These are phyloP conservation scores for Cotesia congregata DNA, from an alignment of 2,888 invertebrate species.

Conservation along the genomic window DNA sequence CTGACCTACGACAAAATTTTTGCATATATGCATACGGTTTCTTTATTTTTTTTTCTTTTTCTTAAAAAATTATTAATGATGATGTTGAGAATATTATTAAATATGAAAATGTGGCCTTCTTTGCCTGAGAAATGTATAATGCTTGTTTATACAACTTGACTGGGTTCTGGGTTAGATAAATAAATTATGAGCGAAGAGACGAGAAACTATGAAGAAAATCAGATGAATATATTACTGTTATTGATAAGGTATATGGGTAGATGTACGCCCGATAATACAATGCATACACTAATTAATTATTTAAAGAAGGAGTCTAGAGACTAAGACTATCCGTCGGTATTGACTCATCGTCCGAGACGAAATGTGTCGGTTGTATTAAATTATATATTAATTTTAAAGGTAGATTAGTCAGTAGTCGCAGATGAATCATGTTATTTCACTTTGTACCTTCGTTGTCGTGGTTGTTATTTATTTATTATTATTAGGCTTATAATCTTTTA, in stretches of 20 bases:
- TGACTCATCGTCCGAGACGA: background rate
- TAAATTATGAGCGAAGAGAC: background rate
- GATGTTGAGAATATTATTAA: too few relatives aligned
- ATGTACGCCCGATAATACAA: background rate
- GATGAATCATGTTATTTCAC: slow-evolving; percentile 62
- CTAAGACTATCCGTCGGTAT: background rate
- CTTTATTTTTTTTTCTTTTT: background rate
- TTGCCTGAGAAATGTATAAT: background rate
- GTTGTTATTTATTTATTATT: background rate
- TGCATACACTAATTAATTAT: background rate
- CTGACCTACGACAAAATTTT: slow-evolving; percentile 37
- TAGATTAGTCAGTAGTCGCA: slow-evolving; percentile 56
- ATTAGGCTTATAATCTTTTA: background rate
- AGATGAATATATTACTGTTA: background rate
- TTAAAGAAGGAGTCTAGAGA: background rate
- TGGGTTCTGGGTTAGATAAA: background rate
- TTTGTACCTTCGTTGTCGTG: slow-evolving; percentile 41
- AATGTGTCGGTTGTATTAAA: background rate
- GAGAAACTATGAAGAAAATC: too few relatives aligned
- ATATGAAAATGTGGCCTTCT: background rate
- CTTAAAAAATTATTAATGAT: background rate
- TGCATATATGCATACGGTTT: background rate
- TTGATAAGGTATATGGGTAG: background rate
- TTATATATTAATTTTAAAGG: slow-evolving; percentile 41
- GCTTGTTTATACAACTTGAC: background rate